Conservation (phyloP, 2,797 vertebrate genomes). For the Apogon talboti region DNA sequence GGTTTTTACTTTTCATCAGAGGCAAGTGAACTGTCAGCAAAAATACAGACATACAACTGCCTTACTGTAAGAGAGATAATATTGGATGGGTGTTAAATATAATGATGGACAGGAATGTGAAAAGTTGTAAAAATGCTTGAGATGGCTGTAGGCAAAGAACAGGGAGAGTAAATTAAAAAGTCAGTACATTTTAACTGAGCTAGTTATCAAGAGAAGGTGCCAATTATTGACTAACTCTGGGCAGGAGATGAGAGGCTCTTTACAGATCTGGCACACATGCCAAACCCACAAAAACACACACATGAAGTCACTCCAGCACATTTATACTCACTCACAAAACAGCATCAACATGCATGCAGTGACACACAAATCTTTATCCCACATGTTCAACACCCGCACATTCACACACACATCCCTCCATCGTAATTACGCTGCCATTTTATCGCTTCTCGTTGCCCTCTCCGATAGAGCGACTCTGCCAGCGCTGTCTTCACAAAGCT, state of each 20-base stretch:
- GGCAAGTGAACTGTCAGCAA: neutral
- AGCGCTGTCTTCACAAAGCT: constrained; percentile 56
- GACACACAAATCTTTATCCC: constrained; percentile 51
- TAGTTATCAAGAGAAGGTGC: constrained; percentile 66
- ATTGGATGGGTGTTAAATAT: neutral
- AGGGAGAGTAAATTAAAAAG: constrained; percentile 55
- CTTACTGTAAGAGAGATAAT: neutral
- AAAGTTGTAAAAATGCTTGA: neutral
- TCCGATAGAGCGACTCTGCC: constrained; percentile 45
- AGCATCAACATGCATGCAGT: constrained; percentile 49
- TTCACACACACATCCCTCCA: constrained; percentile 37
- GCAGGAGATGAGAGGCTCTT: constrained; percentile 67
- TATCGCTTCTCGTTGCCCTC: constrained; percentile 55
- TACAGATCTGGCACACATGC: constrained; percentile 51
- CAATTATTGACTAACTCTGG: constrained; percentile 76
- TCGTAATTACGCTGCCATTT: constrained; percentile 57
- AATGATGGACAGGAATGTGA: neutral
- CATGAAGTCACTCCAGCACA: constrained; percentile 30
- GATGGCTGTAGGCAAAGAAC: constrained; percentile 12
- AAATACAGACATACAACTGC: neutral
- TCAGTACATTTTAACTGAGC: constrained; percentile 47
- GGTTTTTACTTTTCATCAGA: too few species aligned
- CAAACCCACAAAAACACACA: constrained; percentile 44
- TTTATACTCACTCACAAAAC: constrained; percentile 31
- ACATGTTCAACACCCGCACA: constrained; percentile 49